A percentile compares a stretch with the other conserved stretches of the same genome.
phyloP scores from a whole-genome alignment of 2,888 invertebrate species.

The Parnassius mnemosyne region DNA sequence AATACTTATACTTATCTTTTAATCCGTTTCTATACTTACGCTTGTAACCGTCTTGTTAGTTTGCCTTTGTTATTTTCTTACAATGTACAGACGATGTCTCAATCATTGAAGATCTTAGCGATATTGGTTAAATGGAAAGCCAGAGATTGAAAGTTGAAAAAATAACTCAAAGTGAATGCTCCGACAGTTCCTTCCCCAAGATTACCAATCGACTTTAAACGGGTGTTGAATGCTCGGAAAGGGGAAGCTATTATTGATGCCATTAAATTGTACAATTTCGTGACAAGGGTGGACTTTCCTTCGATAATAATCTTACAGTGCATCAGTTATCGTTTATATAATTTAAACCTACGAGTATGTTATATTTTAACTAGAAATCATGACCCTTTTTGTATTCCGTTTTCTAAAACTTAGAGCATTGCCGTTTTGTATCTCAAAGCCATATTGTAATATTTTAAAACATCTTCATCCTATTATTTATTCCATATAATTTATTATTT shows the following conservation, averaged over 20 bases:
- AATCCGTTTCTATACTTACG: too few species aligned
- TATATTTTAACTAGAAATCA: too few species aligned
- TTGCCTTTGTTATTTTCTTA: neutral
- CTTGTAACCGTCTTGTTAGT: too few species aligned
- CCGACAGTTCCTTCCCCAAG: constrained; percentile 61
- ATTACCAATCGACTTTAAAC: constrained; percentile 57
- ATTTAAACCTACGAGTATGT: neutral
- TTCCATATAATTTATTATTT: too few species aligned
- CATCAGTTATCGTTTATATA: constrained; percentile 1
- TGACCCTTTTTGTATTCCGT: too few species aligned
- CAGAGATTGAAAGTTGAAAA: constrained; percentile 54
- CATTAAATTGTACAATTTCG: constrained; percentile 60
- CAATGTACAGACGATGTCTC: neutral
- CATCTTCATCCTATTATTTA: too few species aligned
- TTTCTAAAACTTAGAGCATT: too few species aligned
- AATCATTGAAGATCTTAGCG: constrained; percentile 45
- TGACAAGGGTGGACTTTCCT: constrained; percentile 52
- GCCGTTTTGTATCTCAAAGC: too few species aligned
- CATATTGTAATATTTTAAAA: too few species aligned
- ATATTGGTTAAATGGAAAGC: constrained; percentile 43
- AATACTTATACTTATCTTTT: neutral
- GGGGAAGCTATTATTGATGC: constrained; percentile 45
- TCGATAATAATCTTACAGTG: constrained; percentile 10
- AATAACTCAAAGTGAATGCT: constrained; percentile 53
- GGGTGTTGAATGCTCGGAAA: constrained; percentile 53